Base-by-base conservation (phyloP, 2,888 invertebrate species). In the Pandemis cinnamomeana region DNA sequence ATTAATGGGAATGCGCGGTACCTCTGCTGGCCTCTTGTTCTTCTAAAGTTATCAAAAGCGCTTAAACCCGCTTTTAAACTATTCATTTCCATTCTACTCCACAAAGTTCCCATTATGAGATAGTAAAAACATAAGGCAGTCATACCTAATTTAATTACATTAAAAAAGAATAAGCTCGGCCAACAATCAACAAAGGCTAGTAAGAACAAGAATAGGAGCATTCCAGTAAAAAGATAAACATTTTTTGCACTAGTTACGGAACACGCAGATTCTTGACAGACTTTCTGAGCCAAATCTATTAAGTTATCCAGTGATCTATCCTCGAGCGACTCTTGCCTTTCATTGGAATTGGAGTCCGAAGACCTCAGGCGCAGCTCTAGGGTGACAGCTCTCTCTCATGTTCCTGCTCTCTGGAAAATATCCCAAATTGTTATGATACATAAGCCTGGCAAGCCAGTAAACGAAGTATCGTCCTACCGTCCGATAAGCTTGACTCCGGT, bases 11-110 rank as follows among this genome's bases (percentile, higher is more conserved):
- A 36, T 36, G 27, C 27, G 27, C 4, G 4, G 27, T 1, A 6
- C 58, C n/a, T 80, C 48, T 79, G 67, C 67, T 85, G 80, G 51
- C 75, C 80, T 75, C 85, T 86, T 3, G 84, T 85, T 72, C 78
- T 86, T 67, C 80, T 87, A 70, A 90, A 91, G 80, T 96, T 95
- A 82, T 96, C 95, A 94, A 98, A 96, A 0, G 96, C 96, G 71
- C 95, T 94, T 82, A 96, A 95, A 7, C 97, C 96, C n/a, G 97
- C 96, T 80, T 96, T 94, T 15, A 97, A 93, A 60, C 96, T 97
- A 88, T 98, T 97, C 79, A 95, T 94, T 87, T 98, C 98, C 78
- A 97, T 97, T 78, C 95, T 95, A 86, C 97, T 97, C 98, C 98
- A 98, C 77, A 98, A 85, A 0, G 97, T 95, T 48, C 96, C 97